Evolutionary conservation across 2,797 vertebrate genomes (phyloP).

Genomic region (Vireo griseus): DNA sequence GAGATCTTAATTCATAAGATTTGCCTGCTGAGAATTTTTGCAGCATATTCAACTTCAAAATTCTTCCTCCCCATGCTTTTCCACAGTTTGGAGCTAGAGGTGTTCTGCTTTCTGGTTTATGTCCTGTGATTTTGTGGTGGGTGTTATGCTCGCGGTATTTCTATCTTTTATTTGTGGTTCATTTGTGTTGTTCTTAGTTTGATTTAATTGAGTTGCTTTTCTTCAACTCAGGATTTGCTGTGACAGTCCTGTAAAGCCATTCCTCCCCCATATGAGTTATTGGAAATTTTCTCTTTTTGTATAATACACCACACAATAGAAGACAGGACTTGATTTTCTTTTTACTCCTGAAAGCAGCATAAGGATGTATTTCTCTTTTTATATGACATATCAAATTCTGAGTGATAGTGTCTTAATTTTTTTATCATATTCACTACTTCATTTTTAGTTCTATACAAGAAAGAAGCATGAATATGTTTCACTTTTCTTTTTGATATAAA

Average conservation of each 20-base stretch:
- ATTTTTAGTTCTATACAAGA: not conserved
- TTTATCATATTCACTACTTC: not conserved
- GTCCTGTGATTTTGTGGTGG: not conserved
- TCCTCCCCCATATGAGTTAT: not conserved
- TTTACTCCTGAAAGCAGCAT: not conserved
- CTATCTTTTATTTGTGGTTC: conserved; percentile 6
- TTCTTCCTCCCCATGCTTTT: not conserved
- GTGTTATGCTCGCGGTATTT: not conserved
- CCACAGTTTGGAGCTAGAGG: not conserved
- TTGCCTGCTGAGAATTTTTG: conserved; percentile 45
- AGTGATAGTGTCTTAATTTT: not conserved
- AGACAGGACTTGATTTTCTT: not conserved
- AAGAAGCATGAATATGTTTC: not conserved
- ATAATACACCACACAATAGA: not conserved
- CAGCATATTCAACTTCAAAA: not conserved
- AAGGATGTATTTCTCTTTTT: not conserved
- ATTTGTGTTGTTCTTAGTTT: not conserved
- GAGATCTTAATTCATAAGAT: conserved; percentile 59
- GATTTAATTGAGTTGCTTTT: not conserved
- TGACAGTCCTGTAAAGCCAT: not conserved
- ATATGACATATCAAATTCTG: not conserved
- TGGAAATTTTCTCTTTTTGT: not conserved
- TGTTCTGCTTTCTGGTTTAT: not conserved
- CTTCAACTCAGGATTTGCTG: not conserved
- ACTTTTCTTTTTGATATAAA: not conserved